phyloP scores from a whole-genome alignment of 2,888 invertebrate species.

The Cancer borealis region DNA sequence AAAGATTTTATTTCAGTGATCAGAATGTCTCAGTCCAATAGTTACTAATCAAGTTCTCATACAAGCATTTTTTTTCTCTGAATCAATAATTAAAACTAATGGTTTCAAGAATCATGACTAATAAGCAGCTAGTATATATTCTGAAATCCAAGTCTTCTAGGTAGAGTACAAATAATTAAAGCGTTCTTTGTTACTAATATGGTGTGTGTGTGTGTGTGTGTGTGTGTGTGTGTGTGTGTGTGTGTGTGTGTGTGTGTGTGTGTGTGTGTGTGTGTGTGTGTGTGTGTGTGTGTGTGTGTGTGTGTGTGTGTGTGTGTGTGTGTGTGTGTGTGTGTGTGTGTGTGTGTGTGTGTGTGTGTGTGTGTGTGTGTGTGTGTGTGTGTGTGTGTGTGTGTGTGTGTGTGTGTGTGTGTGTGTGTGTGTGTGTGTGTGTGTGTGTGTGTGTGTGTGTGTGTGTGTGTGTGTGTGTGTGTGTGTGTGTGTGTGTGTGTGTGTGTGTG shows the following conservation, averaged over 20 bases:
- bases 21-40: slow-evolving; percentile 8
- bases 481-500: background rate
- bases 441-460: background rate
- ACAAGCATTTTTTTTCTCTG: background rate
- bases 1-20: slow-evolving; percentile 18
- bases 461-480: background rate
- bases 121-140: background rate
- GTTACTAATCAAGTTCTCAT: background rate
- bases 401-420: background rate
- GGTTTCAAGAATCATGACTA: background rate
- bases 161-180: background rate
- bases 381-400: background rate
- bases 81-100: background rate
- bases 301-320: background rate
- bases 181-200: no score
- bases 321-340: background rate
- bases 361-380: background rate
- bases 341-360: background rate
- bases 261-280: background rate
- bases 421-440: background rate
- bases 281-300: background rate
- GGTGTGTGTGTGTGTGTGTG: background rate
- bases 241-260: background rate
- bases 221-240: background rate
- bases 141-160: background rate